These are phyloP conservation scores for Graphium colonna DNA, from an alignment of 2,888 invertebrate species.

Conservation along the genomic window DNA sequence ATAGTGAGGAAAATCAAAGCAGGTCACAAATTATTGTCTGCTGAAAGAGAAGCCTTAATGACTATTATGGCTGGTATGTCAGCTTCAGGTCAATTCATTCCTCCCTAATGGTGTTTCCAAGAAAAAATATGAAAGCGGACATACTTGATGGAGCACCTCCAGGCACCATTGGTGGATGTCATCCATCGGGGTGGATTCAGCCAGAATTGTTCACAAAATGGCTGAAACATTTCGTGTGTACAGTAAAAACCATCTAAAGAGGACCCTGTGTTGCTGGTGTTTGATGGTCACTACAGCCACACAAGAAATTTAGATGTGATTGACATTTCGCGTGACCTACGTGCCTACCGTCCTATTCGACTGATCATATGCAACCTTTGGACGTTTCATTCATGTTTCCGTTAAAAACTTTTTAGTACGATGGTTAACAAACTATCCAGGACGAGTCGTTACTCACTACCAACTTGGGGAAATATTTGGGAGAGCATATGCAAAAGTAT, in stretches of 20 bases:
- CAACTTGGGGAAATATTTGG: background rate
- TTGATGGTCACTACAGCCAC: constrained; percentile 34
- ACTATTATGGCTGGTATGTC: constrained; percentile 23
- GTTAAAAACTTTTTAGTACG: too few relatives aligned
- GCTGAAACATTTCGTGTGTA: constrained; percentile 39
- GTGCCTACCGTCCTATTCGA: constrained; percentile 17
- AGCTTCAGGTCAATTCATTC: constrained; percentile 20
- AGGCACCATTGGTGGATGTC: constrained; percentile 24
- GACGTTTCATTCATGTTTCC: too few relatives aligned
- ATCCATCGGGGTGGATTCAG: constrained; percentile 36
- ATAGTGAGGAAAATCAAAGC: constrained; percentile 8
- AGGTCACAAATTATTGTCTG: too few relatives aligned
- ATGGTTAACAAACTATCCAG: background rate
- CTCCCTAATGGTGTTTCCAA: too few relatives aligned
- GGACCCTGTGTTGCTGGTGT: constrained; percentile 29
- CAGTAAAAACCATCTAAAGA: constrained; percentile 32
- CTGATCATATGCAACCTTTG: too few relatives aligned
- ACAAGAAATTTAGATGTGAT: too few relatives aligned
- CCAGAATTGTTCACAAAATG: too few relatives aligned
- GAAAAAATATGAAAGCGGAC: constrained; percentile 35
- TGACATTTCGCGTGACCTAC: constrained; percentile 22
- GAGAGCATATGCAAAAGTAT: constrained; percentile 9
- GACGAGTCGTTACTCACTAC: background rate
- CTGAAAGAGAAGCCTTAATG: constrained; percentile 20
- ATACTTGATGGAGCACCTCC: constrained; percentile 38